These are phyloP conservation scores for Hedychridium roseum DNA, from an alignment of 2,888 invertebrate genomes.

Conservation along the genomic window DNA sequence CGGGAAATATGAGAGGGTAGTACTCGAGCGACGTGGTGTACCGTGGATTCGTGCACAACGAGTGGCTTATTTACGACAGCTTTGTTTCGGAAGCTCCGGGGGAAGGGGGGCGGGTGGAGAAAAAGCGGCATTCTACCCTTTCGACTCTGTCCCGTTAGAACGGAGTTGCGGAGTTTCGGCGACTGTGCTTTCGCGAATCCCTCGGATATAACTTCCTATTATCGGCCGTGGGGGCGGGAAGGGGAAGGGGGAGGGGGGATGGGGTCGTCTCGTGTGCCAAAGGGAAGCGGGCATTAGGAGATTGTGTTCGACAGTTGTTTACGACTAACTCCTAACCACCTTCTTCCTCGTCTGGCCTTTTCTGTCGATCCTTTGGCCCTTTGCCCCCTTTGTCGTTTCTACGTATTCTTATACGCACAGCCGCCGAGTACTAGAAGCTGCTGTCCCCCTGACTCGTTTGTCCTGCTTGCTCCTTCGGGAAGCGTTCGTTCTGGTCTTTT, in stretches of 20 bases:
- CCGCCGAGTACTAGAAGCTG: too few species aligned
- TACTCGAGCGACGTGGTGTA: too few species aligned
- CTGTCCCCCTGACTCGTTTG: conserved; percentile 21
- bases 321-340: conserved; percentile 52
- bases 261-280: conserved; percentile 43
- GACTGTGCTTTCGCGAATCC: conserved; percentile 36
- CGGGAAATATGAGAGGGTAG: too few species aligned
- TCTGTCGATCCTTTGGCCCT: conserved; percentile 19
- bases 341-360: conserved; percentile 36
- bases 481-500: conserved; percentile 9
- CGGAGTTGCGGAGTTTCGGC: too few species aligned
- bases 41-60: too few species aligned
- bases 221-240: conserved; percentile 35
- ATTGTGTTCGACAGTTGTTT: conserved; percentile 63
- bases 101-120: too few species aligned
- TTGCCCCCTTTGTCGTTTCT: conserved; percentile 17
- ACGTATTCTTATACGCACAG: too few species aligned
- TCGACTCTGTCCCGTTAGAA: too few species aligned
- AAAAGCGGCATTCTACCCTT: too few species aligned
- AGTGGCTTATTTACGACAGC: too few species aligned
- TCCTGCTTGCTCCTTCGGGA: conserved; percentile 15
- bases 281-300: conserved; percentile 60
- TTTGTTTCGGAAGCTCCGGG: too few species aligned
- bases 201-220: conserved; percentile 56
- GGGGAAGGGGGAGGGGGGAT: conserved; percentile 10